A percentile compares a stretch with the other conserved stretches of the same genome.
Evolutionary conservation across 1,140 invertebrate genomes (phyloP).

Genomic region (Ptiloglossa arizonensis): DNA sequence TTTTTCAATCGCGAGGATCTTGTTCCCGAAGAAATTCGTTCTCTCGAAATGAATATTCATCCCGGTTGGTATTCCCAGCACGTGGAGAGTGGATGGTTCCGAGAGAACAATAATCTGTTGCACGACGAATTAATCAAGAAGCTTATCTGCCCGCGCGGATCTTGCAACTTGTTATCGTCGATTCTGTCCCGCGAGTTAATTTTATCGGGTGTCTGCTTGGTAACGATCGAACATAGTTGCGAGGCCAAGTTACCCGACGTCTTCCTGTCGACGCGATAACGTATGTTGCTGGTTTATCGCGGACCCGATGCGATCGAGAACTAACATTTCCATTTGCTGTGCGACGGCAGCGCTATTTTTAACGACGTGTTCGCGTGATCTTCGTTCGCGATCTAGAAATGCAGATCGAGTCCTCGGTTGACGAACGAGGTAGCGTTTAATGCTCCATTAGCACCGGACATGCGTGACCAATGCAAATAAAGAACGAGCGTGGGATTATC

Average conservation of each 20-base stretch:
- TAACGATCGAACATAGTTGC: background rate
- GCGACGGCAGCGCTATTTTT: background rate
- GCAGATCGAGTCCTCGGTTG: no score
- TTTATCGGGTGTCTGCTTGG: slow-evolving; percentile 2
- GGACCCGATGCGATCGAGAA: background rate
- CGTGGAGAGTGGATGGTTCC: background rate
- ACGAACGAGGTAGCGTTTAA: background rate
- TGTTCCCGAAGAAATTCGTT: no score
- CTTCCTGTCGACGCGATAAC: background rate
- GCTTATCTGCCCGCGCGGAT: background rate
- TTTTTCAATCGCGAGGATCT: no score
- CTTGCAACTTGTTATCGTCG: slow-evolving; percentile 5
- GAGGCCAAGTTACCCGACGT: background rate
- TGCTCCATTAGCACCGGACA: background rate
- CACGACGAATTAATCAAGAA: background rate
- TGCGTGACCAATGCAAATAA: no score
- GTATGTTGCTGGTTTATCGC: background rate
- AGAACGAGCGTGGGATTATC: no score
- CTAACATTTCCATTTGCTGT: slow-evolving; percentile 17
- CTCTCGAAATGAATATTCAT: no score
- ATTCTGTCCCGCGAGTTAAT: slow-evolving; percentile 22
- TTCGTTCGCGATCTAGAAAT: no score
- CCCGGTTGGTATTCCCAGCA: no score
- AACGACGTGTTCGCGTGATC: background rate
- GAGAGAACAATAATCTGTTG: background rate